Conservation (phyloP, 1,140 invertebrate genomes). For the Conus ventricosus region DNA sequence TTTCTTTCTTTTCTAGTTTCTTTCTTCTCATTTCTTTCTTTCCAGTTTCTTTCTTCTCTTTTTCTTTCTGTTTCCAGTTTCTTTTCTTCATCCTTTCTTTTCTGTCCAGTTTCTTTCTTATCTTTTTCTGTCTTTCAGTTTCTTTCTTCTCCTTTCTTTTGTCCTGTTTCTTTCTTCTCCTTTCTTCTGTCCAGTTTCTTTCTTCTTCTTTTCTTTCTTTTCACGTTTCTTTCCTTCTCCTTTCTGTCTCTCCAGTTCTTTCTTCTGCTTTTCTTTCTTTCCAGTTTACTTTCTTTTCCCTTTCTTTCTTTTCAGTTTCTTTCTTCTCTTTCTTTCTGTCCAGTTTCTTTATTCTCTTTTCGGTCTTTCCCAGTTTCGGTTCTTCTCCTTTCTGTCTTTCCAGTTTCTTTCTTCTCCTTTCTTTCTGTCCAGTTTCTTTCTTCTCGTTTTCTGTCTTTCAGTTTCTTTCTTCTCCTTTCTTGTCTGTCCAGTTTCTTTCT, state of each 20-base stretch:
- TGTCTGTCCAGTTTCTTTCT: too few relatives aligned
- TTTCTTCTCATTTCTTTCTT: neutral
- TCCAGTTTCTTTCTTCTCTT: neutral
- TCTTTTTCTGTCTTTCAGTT: neutral
- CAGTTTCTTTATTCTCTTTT: neutral
- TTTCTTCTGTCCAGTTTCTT: too few relatives aligned
- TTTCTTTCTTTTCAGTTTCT: neutral
- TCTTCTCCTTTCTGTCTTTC: neutral
- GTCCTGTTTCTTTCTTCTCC: too few relatives aligned
- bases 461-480: too few relatives aligned
- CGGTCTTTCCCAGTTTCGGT: slow-evolving; percentile 3
- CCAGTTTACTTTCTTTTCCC: neutral
- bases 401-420: neutral
- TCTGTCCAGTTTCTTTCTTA: slow-evolving; percentile 8
- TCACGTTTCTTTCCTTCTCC: too few relatives aligned
- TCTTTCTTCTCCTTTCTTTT: neutral
- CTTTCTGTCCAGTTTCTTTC: too few relatives aligned
- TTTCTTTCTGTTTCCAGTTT: neutral
- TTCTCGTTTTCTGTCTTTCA: too few relatives aligned
- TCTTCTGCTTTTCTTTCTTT: neutral
- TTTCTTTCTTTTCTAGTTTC: too few relatives aligned
- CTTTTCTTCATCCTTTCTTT: neutral
- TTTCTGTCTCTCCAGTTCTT: too few relatives aligned
- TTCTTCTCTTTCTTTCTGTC: slow-evolving; percentile 4
- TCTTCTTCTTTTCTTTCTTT: too few relatives aligned